Base-by-base conservation (phyloP, 2,797 vertebrate species). In the Anisognathus igniventris region DNA sequence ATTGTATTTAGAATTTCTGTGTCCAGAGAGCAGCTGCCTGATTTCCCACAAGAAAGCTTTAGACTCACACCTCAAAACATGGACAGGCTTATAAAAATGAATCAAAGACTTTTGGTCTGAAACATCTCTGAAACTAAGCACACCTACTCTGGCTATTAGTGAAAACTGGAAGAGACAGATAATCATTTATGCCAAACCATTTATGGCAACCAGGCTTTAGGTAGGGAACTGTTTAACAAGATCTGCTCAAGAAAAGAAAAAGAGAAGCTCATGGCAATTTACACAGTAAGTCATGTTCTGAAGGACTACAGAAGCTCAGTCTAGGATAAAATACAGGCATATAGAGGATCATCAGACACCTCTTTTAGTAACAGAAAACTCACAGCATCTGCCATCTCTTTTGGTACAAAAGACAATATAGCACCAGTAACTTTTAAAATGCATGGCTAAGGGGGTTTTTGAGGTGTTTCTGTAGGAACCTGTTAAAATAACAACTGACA, bases 241-340 rank as follows among this genome's bases (percentile, higher is more conserved):
- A 86, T 60, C 28, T 73, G 51, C 71, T 89, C 37, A 39, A 33
- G 77, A 73, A 92, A 83, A 82, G 81, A 68, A 75, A 35, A 35
- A 37, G 6, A 73, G 37, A 33, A 66, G 56, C 40, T 87, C 56
- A 60, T 5, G 11, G 56, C 45, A 89, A 89, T 85, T 92, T 85
- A 70, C 44, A 40, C 9, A 56, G 31, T 58, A 90, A 92, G 62
- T 70, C 62, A 62, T 67, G 39, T 92, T 89, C 56, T 60, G 77
- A 93, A 87, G 45, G 51, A 85, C 88, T 91, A 67, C 15, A 89
- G 91, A 94, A 92, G 37, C 37, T 92, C 75, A 71, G 48, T 60
- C 60, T 67, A 37, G 50, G 58, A 90, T 84, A 95, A 95, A 96
- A 91, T 42, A 75, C 3, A 85, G 45, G 33, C 17, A 2, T 48